These are phyloP conservation scores for Aulostomus chinensis DNA, from an alignment of 2,797 vertebrate genomes.

Conservation along the genomic window DNA sequence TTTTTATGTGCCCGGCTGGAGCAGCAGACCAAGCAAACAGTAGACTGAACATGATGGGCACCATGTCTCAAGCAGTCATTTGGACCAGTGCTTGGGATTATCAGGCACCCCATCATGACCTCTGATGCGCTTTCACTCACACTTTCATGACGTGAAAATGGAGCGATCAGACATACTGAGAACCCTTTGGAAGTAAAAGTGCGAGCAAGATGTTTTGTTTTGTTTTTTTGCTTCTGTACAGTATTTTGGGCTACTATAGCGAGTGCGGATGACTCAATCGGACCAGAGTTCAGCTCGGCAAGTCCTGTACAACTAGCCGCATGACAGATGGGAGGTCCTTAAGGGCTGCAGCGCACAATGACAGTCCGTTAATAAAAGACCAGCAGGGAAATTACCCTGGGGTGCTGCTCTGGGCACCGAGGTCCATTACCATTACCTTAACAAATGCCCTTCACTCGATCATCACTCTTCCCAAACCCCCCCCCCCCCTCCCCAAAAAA, in stretches of 20 bases:
- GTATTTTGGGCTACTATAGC: too few relatives aligned
- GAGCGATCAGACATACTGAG: constrained; percentile 2
- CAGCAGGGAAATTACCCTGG: constrained; percentile 56
- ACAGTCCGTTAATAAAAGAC: constrained; percentile 63
- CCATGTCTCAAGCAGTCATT: not conserved
- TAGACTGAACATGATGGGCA: not conserved
- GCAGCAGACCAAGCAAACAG: not conserved
- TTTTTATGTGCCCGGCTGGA: not conserved
- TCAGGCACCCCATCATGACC: not conserved
- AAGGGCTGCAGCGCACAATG: constrained; percentile 32
- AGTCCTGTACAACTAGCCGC: not conserved
- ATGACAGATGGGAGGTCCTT: constrained; percentile 23
- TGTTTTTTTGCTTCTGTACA: constrained; percentile 16
- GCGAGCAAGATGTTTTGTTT: not conserved
- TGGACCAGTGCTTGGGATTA: constrained; percentile 4
- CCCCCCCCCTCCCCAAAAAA: constrained; percentile 1
- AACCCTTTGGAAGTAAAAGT: not conserved
- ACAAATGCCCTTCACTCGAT: constrained; percentile 45
- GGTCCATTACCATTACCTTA: constrained; percentile 59
- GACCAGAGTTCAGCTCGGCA: not conserved
- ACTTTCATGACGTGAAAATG: not conserved
- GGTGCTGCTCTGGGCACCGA: constrained; percentile 20
- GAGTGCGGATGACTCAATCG: not conserved
- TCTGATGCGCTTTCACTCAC: not conserved
- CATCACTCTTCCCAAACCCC: constrained; percentile 32